Evolutionary conservation across 2,797 vertebrate genomes (phyloP).

Genomic region (Enteromius fasciolatus): DNA sequence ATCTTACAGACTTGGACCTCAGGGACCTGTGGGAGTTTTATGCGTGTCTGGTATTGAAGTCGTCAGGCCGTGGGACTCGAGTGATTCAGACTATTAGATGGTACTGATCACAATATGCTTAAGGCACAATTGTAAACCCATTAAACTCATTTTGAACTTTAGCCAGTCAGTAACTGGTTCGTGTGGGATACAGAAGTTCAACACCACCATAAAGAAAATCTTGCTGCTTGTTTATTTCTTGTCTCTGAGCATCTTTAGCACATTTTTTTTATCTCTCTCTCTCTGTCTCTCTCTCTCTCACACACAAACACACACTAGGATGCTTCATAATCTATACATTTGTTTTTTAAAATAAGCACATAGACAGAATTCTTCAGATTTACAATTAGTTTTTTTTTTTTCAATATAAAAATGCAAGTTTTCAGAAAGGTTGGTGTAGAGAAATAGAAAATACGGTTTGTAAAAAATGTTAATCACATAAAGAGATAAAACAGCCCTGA

Average conservation of each 20-base stretch:
- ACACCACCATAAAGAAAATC: neutral
- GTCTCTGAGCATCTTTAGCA: neutral
- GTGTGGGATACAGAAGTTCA: neutral
- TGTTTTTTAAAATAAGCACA: neutral
- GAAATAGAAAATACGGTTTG: too few species aligned
- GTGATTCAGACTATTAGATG: constrained; percentile 52
- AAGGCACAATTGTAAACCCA: constrained; percentile 78
- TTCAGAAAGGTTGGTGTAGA: too few species aligned
- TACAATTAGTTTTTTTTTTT: too few species aligned
- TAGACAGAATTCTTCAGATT: too few species aligned
- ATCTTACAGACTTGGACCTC: constrained; percentile 37
- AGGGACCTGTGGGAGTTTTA: constrained; percentile 31
- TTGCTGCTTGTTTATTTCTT: constrained; percentile 6
- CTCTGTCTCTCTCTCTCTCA: neutral
- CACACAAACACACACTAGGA: neutral
- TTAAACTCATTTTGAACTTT: constrained; percentile 78
- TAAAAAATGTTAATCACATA: constrained; percentile 23
- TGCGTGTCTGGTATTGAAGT: constrained; percentile 43
- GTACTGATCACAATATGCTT: constrained; percentile 76
- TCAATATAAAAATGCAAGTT: too few species aligned
- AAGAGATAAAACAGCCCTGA: constrained; percentile 18
- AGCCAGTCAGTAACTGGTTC: constrained; percentile 71
- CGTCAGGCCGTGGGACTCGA: constrained; percentile 9
- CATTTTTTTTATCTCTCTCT: neutral
- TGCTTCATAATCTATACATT: neutral